Conservation (phyloP, 2,888 invertebrate species). For the Eupithecia pulchellata region DNA sequence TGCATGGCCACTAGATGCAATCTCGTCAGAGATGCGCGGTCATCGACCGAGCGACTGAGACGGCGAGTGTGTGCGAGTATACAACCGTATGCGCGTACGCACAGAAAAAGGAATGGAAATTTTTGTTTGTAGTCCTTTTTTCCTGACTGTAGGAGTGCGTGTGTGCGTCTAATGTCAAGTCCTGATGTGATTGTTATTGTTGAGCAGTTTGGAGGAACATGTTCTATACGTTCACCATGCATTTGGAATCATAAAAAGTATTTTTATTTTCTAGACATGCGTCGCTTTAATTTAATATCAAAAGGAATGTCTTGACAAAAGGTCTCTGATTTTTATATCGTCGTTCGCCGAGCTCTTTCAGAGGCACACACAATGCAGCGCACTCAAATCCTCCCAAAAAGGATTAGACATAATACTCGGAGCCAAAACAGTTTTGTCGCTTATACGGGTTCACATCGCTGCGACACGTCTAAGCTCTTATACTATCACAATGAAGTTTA, state of each 20-base stretch:
- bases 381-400: conserved; percentile 53
- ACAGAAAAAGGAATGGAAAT: conserved; percentile 82
- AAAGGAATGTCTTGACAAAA: conserved; percentile 51
- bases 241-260: conserved; percentile 61
- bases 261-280: conserved; percentile 50
- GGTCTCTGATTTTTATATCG: conserved; percentile 55
- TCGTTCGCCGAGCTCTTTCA: conserved; percentile 56
- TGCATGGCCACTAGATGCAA: conserved; percentile 83
- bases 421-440: conserved; percentile 61
- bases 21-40: conserved; percentile 82
- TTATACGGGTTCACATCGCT: conserved; percentile 71
- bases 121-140: conserved; percentile 76
- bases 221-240: conserved; percentile 46
- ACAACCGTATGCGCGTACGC: conserved; percentile 79
- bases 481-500: conserved; percentile 38
- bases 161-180: conserved; percentile 68
- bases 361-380: conserved; percentile 53
- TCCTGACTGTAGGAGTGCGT: conserved; percentile 53
- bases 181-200: conserved; percentile 67
- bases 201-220: conserved; percentile 51
- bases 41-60: conserved; percentile 77
- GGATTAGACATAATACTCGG: conserved; percentile 64
- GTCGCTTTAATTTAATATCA: conserved; percentile 47
- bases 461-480: conserved; percentile 66
- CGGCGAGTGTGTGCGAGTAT: conserved; percentile 62